A percentile compares a stretch with the other conserved stretches of the same genome.
Evolutionary conservation across 2,113 vertebrate species (phyloP).

Genomic region (Gavialis gangeticus): DNA sequence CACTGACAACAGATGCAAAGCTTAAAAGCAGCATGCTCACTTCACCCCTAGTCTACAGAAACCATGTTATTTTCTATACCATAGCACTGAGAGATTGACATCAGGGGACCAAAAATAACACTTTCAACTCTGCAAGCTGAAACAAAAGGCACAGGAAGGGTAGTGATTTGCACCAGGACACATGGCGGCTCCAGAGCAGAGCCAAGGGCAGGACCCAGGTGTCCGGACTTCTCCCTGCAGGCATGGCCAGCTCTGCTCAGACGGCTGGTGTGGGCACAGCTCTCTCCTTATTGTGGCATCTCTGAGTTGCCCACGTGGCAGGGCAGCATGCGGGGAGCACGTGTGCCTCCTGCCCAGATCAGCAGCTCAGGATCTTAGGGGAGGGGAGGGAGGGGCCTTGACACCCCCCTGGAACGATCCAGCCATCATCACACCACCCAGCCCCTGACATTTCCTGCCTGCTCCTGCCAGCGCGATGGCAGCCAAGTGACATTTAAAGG

Average conservation of each 20-base stretch:
- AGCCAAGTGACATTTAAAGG: neutral
- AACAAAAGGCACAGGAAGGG: neutral
- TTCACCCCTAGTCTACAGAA: neutral
- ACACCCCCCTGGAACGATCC: too few species aligned
- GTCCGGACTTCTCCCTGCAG: neutral
- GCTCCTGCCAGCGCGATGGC: neutral
- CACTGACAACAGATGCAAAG: neutral
- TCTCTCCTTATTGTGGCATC: too few species aligned
- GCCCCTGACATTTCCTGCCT: neutral
- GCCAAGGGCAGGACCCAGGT: neutral
- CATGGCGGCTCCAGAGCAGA: neutral
- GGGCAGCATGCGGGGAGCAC: too few species aligned
- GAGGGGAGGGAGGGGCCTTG: too few species aligned
- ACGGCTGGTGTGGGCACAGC: too few species aligned
- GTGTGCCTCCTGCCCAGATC: too few species aligned
- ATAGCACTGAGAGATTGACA: neutral
- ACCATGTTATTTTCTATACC: neutral
- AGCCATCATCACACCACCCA: neutral
- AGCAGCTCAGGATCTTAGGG: too few species aligned
- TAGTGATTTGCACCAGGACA: neutral
- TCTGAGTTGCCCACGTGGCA: too few species aligned
- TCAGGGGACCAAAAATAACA: neutral
- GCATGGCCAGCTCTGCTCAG: neutral
- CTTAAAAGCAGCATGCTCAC: neutral
- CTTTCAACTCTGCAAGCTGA: neutral